Evolutionary conservation across 1,140 invertebrate species (phyloP).

Genomic region (Ooceraea biroi): DNA sequence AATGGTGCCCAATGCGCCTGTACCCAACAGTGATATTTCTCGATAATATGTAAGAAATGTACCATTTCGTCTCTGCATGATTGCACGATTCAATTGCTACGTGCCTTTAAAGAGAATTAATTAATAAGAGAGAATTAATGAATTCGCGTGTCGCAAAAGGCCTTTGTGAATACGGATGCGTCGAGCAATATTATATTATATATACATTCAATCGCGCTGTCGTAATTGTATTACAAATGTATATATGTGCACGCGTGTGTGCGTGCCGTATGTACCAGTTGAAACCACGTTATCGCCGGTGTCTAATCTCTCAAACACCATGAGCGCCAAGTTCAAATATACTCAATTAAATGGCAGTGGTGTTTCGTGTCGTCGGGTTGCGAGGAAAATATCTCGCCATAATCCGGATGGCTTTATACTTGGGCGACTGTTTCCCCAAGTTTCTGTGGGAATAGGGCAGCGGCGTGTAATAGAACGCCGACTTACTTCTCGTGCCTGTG

Average conservation of each 20-base stretch:
- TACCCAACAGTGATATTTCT: no score
- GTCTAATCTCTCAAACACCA: conserved; percentile 10
- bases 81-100: no score
- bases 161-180: no score
- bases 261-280: neutral
- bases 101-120: no score
- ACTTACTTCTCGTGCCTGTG: conserved; percentile 49
- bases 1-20: no score
- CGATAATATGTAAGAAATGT: no score
- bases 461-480: conserved; percentile 30
- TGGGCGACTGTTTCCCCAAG: conserved; percentile 29
- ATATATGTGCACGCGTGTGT: neutral
- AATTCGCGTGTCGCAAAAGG: no score
- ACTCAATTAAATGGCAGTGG: conserved; percentile 17
- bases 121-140: no score
- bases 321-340: neutral
- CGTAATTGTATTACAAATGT: neutral
- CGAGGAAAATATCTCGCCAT: conserved; percentile 53
- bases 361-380: neutral
- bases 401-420: conserved; percentile 47
- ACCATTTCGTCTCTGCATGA: no score
- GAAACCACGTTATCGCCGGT: neutral
- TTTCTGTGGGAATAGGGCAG: conserved; percentile 27
- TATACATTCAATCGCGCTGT: no score
- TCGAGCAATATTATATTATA: no score